Percentiles rank a stretch among this genome's conserved stretches.
These are phyloP conservation scores for Pterocles orientalis DNA, from an alignment of 2,113 vertebrate genomes.

Conservation along the genomic window DNA sequence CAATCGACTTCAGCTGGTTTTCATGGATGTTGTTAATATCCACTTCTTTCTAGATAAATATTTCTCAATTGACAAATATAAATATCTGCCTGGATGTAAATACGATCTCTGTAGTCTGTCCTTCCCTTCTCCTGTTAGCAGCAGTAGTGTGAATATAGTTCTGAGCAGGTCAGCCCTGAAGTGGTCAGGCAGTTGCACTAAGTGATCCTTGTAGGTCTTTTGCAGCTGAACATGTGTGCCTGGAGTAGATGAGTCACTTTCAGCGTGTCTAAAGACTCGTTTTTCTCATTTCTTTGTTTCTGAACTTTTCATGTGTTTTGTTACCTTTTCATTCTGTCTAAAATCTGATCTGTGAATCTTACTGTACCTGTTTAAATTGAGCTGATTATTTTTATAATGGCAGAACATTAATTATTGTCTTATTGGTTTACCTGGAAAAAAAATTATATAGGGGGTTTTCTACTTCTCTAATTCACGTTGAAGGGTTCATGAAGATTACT, in stretches of 20 bases:
- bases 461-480: background rate
- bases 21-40: background rate
- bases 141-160: no score
- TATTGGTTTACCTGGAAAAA: background rate
- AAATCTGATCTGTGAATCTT: background rate
- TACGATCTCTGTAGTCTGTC: background rate
- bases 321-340: background rate
- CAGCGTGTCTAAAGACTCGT: background rate
- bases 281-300: background rate
- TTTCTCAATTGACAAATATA: background rate
- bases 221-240: background rate
- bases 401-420: background rate
- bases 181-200: background rate
- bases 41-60: background rate
- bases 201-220: background rate
- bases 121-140: background rate
- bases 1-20: background rate
- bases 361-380: background rate
- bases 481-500: background rate
- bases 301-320: background rate
- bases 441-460: background rate
- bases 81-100: background rate
- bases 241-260: background rate
- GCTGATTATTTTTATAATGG: background rate
- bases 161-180: background rate